phyloP scores from a whole-genome alignment of 2,797 vertebrate genomes.

The Salarias fasciatus region DNA sequence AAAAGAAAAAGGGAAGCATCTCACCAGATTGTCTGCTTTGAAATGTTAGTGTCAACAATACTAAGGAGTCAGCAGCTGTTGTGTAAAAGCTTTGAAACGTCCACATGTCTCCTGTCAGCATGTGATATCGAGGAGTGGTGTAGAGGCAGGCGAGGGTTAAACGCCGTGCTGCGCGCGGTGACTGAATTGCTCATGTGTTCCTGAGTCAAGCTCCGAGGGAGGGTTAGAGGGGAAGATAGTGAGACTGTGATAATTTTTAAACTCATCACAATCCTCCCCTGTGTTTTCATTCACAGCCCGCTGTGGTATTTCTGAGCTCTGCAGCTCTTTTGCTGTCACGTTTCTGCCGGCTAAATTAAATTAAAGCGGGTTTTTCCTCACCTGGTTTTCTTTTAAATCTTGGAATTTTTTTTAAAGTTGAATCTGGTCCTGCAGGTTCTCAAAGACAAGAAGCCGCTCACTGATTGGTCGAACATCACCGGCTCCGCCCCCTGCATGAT shows the following conservation, averaged over 20 bases:
- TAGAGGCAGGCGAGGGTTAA: conserved; percentile 58
- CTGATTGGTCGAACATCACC: conserved; percentile 79
- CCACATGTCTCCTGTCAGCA: conserved; percentile 14
- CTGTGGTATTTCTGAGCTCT: conserved; percentile 35
- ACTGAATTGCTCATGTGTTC: conserved; percentile 72
- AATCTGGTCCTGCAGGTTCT: conserved; percentile 67
- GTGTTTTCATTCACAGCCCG: conserved; percentile 43
- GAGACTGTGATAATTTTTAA: conserved; percentile 63
- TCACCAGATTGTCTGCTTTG: too few species aligned
- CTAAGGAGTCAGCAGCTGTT: background rate
- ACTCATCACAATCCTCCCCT: conserved; percentile 52
- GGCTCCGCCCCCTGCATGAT: conserved; percentile 80
- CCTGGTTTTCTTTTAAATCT: too few species aligned
- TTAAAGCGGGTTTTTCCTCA: too few species aligned
- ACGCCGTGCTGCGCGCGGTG: conserved; percentile 33
- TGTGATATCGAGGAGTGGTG: conserved; percentile 14
- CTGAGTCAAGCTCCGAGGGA: conserved; percentile 65
- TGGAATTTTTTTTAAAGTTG: conserved; percentile 10
- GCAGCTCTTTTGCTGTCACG: background rate
- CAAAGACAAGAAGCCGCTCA: conserved; percentile 83
- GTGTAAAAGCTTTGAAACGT: background rate
- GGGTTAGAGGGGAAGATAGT: conserved; percentile 45
- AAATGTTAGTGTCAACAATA: background rate
- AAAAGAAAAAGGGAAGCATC: too few species aligned
- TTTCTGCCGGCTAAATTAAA: too few species aligned